Conservation (phyloP, 2,888 invertebrate species). For the Monochamus alternatus region DNA sequence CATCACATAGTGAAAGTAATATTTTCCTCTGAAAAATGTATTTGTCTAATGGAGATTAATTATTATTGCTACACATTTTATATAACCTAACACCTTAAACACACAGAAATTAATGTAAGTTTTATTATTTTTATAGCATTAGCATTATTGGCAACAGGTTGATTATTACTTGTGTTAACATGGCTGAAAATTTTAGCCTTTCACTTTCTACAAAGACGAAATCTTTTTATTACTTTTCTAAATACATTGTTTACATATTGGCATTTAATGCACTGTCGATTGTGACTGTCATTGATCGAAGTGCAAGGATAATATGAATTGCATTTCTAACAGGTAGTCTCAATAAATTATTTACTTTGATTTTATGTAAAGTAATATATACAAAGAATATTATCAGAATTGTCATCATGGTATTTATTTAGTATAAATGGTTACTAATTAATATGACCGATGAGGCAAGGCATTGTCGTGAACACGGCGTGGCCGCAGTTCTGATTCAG, state of each 20-base stretch:
- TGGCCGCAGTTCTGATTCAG: no score
- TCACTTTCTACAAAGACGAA: slow-evolving; percentile 4
- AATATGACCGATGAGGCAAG: no score
- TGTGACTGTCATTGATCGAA: no score
- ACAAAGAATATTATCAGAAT: no score
- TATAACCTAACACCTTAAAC: background rate
- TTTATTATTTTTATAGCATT: background rate
- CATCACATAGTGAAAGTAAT: background rate
- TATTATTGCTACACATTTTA: background rate
- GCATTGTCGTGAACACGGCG: no score
- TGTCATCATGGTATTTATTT: no score
- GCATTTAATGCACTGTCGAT: no score
- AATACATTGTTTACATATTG: background rate
- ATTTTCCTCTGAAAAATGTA: background rate
- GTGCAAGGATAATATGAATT: no score
- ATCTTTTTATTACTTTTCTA: background rate
- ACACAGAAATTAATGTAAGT: background rate
- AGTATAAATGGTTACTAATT: no score
- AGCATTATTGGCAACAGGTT: background rate
- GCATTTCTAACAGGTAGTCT: no score
- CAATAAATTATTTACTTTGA: no score
- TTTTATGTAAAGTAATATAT: no score
- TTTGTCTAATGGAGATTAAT: background rate
- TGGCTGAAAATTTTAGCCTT: background rate
- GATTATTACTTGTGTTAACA: background rate